Evolutionary conservation across 2,888 invertebrate genomes (phyloP).

Genomic region (Acleris laterana): DNA sequence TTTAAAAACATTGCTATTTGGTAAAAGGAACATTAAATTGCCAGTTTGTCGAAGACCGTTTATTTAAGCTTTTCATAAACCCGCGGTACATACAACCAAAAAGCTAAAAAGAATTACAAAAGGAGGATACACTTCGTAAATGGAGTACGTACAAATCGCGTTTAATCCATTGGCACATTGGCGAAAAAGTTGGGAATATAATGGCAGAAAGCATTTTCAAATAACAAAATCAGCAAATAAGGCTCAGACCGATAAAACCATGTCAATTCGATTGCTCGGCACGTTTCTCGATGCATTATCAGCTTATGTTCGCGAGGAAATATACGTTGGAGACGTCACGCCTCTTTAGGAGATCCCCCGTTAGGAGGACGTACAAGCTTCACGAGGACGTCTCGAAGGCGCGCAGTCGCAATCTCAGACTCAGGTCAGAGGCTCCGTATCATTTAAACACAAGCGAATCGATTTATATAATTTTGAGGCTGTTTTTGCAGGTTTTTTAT

Average conservation of each 20-base stretch:
- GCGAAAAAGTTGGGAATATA: background rate
- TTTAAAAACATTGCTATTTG: too few relatives aligned
- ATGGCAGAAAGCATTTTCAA: constrained; percentile 21
- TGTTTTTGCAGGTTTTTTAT: too few relatives aligned
- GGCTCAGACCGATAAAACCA: constrained; percentile 30
- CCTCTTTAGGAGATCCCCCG: constrained; percentile 33
- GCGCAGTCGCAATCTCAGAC: constrained; percentile 14
- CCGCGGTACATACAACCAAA: too few relatives aligned
- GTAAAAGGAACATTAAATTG: too few relatives aligned
- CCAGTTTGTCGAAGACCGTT: too few relatives aligned
- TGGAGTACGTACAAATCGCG: background rate
- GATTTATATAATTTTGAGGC: too few relatives aligned
- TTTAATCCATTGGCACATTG: background rate
- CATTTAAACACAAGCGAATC: background rate
- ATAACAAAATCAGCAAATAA: constrained; percentile 36
- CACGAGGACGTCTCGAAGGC: constrained; percentile 13
- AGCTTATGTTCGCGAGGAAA: constrained; percentile 37
- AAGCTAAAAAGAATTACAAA: too few relatives aligned
- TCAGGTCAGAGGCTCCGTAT: background rate
- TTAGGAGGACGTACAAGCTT: constrained; percentile 18
- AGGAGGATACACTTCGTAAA: background rate
- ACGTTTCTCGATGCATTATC: constrained; percentile 37
- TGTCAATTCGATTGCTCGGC: constrained; percentile 38
- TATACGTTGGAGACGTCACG: constrained; percentile 36
- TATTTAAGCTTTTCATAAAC: too few relatives aligned